phyloP scores from a whole-genome alignment of 2,113 vertebrate genomes.

The Callipepla squamata region DNA sequence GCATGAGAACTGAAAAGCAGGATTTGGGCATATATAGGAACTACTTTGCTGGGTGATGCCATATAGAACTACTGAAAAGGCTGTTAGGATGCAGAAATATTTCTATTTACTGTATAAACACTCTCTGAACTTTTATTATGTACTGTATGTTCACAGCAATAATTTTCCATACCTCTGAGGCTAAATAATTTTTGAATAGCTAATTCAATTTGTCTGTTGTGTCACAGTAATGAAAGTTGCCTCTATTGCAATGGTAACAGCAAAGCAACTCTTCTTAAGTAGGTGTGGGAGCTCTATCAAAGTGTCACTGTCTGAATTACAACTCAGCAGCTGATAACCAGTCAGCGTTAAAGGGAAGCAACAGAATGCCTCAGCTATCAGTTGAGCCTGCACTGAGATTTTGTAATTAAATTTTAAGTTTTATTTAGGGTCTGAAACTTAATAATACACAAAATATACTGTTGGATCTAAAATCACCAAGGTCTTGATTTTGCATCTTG shows the following conservation, averaged over 20 bases:
- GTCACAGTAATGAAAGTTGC: constrained; percentile 33
- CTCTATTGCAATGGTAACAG: neutral
- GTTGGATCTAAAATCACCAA: constrained; percentile 60
- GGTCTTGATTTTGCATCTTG: constrained; percentile 48
- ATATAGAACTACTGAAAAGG: neutral
- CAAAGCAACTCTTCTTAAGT: constrained; percentile 7
- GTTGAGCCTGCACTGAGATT: neutral
- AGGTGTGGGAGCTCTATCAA: constrained; percentile 10
- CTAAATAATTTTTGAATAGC: constrained; percentile 57
- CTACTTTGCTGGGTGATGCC: neutral
- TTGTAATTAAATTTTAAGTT: constrained; percentile 12
- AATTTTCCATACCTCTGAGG: constrained; percentile 32
- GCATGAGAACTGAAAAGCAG: neutral
- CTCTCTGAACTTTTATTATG: constrained; percentile 37
- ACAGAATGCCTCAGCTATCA: neutral
- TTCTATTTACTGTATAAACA: neutral
- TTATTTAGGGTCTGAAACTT: constrained; percentile 55
- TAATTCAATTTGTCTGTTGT: constrained; percentile 52
- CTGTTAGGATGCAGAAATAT: constrained; percentile 27
- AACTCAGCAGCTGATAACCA: constrained; percentile 46
- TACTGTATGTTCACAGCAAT: constrained; percentile 41
- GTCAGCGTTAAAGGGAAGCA: neutral
- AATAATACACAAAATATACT: constrained; percentile 55
- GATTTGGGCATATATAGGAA: neutral
- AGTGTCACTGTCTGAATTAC: neutral